Evolutionary conservation across 2,797 vertebrate species (phyloP).

Genomic region (Selene dorsalis): DNA sequence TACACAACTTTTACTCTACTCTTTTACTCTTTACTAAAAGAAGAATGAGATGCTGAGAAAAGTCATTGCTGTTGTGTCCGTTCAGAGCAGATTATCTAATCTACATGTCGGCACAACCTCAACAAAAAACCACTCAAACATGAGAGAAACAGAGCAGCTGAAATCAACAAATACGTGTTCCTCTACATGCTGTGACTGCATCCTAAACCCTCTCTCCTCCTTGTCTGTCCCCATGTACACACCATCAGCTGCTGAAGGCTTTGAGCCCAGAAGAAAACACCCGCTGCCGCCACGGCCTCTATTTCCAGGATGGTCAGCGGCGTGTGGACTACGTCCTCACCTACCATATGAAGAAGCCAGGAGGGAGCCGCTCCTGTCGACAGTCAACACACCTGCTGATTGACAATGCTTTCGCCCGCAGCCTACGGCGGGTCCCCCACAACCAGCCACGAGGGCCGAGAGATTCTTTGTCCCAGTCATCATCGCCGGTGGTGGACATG

Average conservation of each 20-base stretch:
- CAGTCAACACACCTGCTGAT: conserved; percentile 81
- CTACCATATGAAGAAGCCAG: conserved; percentile 91
- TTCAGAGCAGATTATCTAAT: not conserved
- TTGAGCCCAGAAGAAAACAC: conserved; percentile 89
- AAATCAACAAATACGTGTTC: not conserved
- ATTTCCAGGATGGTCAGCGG: conserved; percentile 92
- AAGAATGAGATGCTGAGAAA: not conserved
- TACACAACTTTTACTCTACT: no score
- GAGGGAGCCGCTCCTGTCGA: conserved; percentile 71
- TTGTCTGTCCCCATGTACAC: conserved; percentile 42
- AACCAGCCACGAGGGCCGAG: not conserved
- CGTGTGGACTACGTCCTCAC: conserved; percentile 95
- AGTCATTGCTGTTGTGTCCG: not conserved
- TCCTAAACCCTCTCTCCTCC: not conserved
- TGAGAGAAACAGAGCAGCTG: not conserved
- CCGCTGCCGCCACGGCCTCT: conserved; percentile 89
- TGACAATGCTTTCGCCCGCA: conserved; percentile 81
- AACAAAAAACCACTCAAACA: not conserved
- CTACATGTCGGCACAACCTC: not conserved
- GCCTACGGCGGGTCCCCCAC: conserved; percentile 70
- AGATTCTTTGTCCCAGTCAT: not conserved
- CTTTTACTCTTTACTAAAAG: no score
- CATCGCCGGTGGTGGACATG: conserved; percentile 2
- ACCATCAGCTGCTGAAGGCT: conserved; percentile 88
- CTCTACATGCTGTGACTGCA: not conserved